Conservation (phyloP, 2,888 invertebrate species). For the Galerucella pusilla region DNA sequence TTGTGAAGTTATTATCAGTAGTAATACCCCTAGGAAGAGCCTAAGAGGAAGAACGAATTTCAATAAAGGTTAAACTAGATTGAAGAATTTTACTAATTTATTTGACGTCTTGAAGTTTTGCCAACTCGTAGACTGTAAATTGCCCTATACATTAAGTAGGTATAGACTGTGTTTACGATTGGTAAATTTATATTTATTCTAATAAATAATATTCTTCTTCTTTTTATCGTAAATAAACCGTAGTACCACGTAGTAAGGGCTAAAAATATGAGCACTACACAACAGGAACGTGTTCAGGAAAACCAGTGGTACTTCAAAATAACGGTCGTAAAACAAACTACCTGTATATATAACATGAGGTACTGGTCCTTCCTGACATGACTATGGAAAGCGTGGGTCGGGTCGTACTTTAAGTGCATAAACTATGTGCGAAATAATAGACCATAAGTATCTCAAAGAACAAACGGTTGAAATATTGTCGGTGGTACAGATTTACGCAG, state of each 20-base stretch:
- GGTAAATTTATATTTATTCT: no score
- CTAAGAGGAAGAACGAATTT: no score
- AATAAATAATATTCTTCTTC: no score
- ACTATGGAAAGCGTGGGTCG: slow-evolving; percentile 56
- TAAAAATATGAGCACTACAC: not conserved
- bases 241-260: not conserved
- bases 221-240: not conserved
- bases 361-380: slow-evolving; percentile 45
- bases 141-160: no score
- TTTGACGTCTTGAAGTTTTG: no score
- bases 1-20: no score
- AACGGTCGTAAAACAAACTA: slow-evolving; percentile 19
- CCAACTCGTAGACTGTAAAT: no score
- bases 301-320: not conserved
- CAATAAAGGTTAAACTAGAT: no score
- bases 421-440: slow-evolving; percentile 57
- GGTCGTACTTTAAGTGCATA: slow-evolving; percentile 54
- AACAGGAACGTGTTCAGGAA: not conserved
- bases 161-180: no score
- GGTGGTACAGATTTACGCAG: slow-evolving; percentile 37
- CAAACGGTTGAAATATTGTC: slow-evolving; percentile 35
- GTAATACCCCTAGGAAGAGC: no score
- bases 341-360: slow-evolving; percentile 18
- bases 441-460: slow-evolving; percentile 55
- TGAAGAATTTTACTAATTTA: no score